A percentile compares a stretch with the other conserved stretches of the same genome.
Conservation (phyloP, 2,113 vertebrate species). For the Riparia riparia region DNA sequence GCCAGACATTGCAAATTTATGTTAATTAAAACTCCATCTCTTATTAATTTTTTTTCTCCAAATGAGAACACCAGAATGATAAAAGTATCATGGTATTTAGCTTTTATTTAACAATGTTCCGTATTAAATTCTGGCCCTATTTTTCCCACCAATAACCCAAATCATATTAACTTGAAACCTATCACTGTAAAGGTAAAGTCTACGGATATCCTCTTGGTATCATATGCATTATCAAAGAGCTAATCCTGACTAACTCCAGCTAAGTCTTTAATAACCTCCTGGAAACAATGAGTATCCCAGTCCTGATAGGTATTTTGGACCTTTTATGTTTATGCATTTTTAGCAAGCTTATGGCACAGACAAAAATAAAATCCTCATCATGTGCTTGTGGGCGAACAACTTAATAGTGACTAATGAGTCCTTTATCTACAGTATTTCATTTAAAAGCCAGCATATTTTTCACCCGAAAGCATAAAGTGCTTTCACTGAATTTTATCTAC, state of each 20-base stretch:
- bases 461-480: neutral
- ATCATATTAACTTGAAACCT: neutral
- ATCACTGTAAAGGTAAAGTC: neutral
- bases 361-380: neutral
- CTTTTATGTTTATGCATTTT: neutral
- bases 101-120: neutral
- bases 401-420: neutral
- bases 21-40: neutral
- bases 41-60: neutral
- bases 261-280: constrained; percentile 44
- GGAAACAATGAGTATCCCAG: neutral
- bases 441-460: neutral
- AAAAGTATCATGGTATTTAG: neutral
- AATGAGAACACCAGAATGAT: neutral
- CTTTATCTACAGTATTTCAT: neutral
- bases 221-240: neutral
- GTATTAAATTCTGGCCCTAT: neutral
- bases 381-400: neutral
- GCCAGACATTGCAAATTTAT: neutral
- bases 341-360: neutral
- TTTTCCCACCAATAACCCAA: neutral
- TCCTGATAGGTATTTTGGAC: neutral
- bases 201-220: neutral
- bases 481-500: neutral
- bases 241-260: constrained; percentile 21